Base-by-base conservation (phyloP, 2,113 vertebrate genomes). In the Megalops atlanticus region DNA sequence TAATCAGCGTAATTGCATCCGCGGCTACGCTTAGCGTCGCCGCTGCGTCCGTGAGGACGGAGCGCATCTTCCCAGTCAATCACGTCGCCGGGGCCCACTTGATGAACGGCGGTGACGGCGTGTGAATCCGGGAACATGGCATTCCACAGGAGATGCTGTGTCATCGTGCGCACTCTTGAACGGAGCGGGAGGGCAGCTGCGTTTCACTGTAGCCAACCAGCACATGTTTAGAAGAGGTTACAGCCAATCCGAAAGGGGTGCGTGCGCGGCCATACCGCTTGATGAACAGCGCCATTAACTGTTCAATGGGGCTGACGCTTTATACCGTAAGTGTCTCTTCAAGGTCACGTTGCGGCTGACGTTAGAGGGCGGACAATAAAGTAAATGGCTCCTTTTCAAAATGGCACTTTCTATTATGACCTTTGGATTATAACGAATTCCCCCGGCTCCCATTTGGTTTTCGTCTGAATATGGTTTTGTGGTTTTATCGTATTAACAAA, bases 1-100 rank as follows among this genome's bases (percentile, higher is more conserved):
- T n/a, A n/a, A n/a, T n/a, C 10, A 35, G 16, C 27, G 24, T n/a
- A 36, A 38, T 38, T 58, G 31, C 27, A 39, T 69, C 49, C 74
- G 76, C 35, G 35, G 74, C n/a, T 76, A 76, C 31, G 16, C 39
- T 64, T 73, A 27, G 24, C 71, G 40, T 80, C 27, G 72, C 82
- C 43, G 15, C 2, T n/a, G 31, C 40, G 47, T 40, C 74, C 31
- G 74, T 39, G 24, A 33, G 72, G 21, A 40, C 71, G 73, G 78
- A 77, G 40, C 43, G 69, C 74, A 68, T 68, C 12, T 38, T 64
- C 27, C 18, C 16, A 24, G 16, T 43, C 68, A 54, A 74, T 84
- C 38, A 49, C 74, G 16, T 43, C 33, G 43, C 12, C 36, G 45
- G n/a, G n/a, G n/a, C n/a, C n/a, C n/a, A n/a, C n/a, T n/a, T n/a